Evolutionary conservation across 2,113 vertebrate genomes (phyloP).

Genomic region (Terrapene triunguis): DNA sequence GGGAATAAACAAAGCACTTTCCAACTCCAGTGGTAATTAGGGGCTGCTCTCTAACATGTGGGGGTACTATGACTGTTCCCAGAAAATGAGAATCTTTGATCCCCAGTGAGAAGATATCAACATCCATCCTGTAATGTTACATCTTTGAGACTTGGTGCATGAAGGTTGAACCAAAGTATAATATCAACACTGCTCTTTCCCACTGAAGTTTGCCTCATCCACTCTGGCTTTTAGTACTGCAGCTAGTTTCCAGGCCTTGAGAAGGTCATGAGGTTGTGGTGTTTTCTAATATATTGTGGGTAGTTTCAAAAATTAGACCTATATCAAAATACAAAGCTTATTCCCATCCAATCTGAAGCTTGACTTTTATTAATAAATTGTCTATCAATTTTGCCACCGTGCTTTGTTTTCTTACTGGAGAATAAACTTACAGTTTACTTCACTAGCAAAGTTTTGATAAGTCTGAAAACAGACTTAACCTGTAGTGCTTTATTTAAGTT

Average conservation of each 20-base stretch:
- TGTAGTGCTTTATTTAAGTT: conserved; percentile 65
- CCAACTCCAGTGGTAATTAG: not conserved
- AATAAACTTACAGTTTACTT: conserved; percentile 39
- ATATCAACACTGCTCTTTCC: not conserved
- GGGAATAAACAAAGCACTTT: not conserved
- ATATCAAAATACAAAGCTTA: not conserved
- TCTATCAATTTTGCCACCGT: conserved; percentile 26
- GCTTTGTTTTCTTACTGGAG: conserved; percentile 3
- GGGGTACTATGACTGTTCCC: too few relatives aligned
- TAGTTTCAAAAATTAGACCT: not conserved
- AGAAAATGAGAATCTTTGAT: too few relatives aligned
- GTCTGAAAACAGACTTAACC: conserved; percentile 37
- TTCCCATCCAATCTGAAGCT: conserved; percentile 4
- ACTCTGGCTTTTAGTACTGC: not conserved
- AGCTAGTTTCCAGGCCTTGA: not conserved
- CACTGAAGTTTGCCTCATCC: not conserved
- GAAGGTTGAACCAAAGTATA: not conserved
- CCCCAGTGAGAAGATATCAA: too few relatives aligned
- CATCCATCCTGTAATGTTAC: too few relatives aligned
- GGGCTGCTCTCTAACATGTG: too few relatives aligned
- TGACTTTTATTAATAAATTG: conserved; percentile 58
- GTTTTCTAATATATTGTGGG: not conserved
- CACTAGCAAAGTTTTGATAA: conserved; percentile 55
- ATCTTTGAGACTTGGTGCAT: too few relatives aligned
- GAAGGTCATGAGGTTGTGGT: not conserved